These are phyloP conservation scores for Drosophila kanapiae DNA, from an alignment of 1,140 invertebrate genomes.

Conservation along the genomic window DNA sequence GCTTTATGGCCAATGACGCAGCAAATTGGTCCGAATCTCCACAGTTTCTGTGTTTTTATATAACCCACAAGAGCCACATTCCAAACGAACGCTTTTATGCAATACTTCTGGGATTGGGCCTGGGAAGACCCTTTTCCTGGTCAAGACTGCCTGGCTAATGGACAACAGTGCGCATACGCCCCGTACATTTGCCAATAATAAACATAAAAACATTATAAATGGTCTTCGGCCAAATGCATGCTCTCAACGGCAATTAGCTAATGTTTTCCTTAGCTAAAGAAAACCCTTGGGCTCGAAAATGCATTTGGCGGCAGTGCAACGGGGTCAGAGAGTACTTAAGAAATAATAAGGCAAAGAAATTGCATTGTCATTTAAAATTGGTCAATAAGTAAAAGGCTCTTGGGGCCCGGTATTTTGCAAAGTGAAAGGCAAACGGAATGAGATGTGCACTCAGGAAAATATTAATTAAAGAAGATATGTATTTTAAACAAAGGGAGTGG, in stretches of 20 bases:
- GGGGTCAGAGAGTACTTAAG: conserved; percentile 13
- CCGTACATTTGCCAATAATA: conserved; percentile 26
- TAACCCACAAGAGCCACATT: conserved; percentile 61
- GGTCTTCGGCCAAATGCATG: conserved; percentile 3
- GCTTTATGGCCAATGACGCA: conserved; percentile 75
- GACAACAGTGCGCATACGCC: conserved; percentile 41
- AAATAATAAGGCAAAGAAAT: conserved; percentile 50
- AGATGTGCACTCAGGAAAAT: conserved; percentile 19
- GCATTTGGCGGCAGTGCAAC: conserved; percentile 35
- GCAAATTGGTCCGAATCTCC: conserved; percentile 45
- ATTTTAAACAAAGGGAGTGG: conserved; percentile 1
- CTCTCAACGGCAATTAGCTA: conserved; percentile 29
- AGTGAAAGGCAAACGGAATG: conserved; percentile 63
- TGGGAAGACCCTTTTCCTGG: conserved; percentile 20
- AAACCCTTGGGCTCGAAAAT: conserved; percentile 14
- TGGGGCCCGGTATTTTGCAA: conserved; percentile 50
- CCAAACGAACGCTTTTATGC: conserved; percentile 51
- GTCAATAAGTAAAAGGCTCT: conserved; percentile 52
- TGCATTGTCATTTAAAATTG: conserved; percentile 68
- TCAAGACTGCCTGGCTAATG: conserved; percentile 28
- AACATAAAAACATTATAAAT: conserved; percentile 39
- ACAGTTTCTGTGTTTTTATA: conserved; percentile 56
- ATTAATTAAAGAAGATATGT: conserved; percentile 22
- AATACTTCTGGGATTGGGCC: conserved; percentile 33
- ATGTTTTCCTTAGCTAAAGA: conserved; percentile 20